Conservation (phyloP, 2,113 vertebrate species). For the Trochalopteron elliotii region DNA sequence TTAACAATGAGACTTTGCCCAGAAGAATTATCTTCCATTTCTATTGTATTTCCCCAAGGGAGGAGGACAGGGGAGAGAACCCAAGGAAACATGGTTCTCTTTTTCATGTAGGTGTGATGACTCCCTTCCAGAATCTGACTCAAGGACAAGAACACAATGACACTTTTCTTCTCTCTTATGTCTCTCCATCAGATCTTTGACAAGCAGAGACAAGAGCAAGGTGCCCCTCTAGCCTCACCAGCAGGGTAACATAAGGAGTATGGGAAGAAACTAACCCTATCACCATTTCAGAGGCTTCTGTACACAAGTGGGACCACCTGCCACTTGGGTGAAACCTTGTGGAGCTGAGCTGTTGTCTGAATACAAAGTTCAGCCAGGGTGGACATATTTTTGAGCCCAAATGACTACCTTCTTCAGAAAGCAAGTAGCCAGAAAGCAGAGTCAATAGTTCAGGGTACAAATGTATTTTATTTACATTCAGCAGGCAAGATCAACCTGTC, state of each 20-base stretch:
- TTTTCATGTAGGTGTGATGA: not conserved
- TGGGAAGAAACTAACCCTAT: not conserved
- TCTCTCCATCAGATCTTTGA: not conserved
- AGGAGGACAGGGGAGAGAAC: not conserved
- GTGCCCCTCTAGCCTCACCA: not conserved
- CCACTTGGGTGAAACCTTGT: not conserved
- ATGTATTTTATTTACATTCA: accelerated
- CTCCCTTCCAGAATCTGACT: not conserved
- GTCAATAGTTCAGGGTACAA: not conserved
- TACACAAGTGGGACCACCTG: not conserved
- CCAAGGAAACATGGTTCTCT: not conserved
- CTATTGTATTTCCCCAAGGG: not conserved
- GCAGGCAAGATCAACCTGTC: not conserved
- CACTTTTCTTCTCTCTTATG: not conserved
- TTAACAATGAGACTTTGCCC: not conserved
- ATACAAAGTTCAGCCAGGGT: not conserved
- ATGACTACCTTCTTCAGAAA: not conserved
- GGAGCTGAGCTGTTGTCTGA: not conserved
- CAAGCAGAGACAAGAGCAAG: not conserved
- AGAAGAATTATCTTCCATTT: not conserved
- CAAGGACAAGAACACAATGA: not conserved
- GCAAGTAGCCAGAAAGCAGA: not conserved
- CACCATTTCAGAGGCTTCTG: not conserved
- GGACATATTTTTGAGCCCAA: not conserved
- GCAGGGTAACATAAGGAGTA: not conserved